Evolutionary conservation across 2,113 vertebrate species (phyloP).

Genomic region (Urocolius indicus): DNA sequence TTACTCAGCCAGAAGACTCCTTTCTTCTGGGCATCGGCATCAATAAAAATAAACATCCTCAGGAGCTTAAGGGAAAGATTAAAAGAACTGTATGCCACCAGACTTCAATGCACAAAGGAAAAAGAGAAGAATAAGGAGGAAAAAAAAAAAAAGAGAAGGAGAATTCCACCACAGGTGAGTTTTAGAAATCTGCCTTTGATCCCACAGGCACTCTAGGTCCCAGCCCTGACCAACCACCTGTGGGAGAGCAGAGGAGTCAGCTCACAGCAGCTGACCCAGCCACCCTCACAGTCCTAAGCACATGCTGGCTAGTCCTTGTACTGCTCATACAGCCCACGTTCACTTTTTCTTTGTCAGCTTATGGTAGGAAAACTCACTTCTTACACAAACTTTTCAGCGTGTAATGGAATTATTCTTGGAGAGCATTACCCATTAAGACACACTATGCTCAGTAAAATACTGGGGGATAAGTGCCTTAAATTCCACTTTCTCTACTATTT

Average conservation of each 20-base stretch:
- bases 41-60: not conserved
- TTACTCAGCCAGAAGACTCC: not conserved
- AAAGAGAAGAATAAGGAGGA: not conserved
- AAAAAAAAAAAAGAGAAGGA: too few relatives aligned
- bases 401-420: not conserved
- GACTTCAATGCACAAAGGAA: not conserved
- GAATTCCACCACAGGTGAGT: not conserved
- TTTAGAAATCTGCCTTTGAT: not conserved
- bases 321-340: not conserved
- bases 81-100: not conserved
- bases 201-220: not conserved
- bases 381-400: not conserved
- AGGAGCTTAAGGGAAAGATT: not conserved
- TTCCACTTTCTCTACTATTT: not conserved
- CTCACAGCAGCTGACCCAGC: not conserved
- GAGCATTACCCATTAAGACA: not conserved
- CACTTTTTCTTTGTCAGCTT: not conserved
- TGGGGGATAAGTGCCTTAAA: not conserved
- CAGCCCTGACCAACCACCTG: not conserved
- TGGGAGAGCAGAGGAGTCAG: not conserved
- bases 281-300: not conserved
- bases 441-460: not conserved
- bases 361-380: not conserved
- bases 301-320: rapidly evolving
- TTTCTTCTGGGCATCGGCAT: not conserved